A percentile compares a stretch with the other conserved stretches of the same genome.
Conservation (phyloP, 2,888 invertebrate species). For the Rapana venosa region DNA sequence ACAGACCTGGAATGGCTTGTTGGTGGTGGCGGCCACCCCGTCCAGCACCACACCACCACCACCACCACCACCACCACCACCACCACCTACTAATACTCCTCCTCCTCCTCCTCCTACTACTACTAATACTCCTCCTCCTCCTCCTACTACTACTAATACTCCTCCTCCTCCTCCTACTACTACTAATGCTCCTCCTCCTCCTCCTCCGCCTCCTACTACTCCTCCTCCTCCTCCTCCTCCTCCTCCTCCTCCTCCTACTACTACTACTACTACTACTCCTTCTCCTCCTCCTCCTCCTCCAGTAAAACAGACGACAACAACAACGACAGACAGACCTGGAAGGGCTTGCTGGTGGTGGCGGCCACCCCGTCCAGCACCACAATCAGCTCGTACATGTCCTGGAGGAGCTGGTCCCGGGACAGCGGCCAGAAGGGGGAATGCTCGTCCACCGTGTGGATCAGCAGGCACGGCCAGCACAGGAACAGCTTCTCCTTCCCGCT, state of each 20-base stretch:
- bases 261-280: too few species aligned
- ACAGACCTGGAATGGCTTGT: slow-evolving; percentile 60
- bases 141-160: too few species aligned
- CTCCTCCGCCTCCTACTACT: too few species aligned
- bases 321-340: slow-evolving; percentile 53
- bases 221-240: too few species aligned
- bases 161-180: too few species aligned
- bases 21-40: slow-evolving; percentile 80
- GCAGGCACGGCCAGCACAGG: slow-evolving; percentile 98
- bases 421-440: slow-evolving; percentile 92
- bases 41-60: slow-evolving; percentile 96
- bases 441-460: slow-evolving; percentile 94
- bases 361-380: slow-evolving; percentile 90
- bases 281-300: too few species aligned
- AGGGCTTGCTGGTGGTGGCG: slow-evolving; percentile 60
- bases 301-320: neutral
- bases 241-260: too few species aligned
- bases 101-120: too few species aligned
- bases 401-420: slow-evolving; percentile 89
- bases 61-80: too few species aligned
- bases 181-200: too few species aligned
- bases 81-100: too few species aligned
- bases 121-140: too few species aligned
- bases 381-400: slow-evolving; percentile 94
- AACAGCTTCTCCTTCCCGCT: slow-evolving; percentile 94